Percentiles rank a stretch among this genome's conserved stretches.
Evolutionary conservation across 2,888 invertebrate genomes (phyloP).

Genomic region (Nebria salina): DNA sequence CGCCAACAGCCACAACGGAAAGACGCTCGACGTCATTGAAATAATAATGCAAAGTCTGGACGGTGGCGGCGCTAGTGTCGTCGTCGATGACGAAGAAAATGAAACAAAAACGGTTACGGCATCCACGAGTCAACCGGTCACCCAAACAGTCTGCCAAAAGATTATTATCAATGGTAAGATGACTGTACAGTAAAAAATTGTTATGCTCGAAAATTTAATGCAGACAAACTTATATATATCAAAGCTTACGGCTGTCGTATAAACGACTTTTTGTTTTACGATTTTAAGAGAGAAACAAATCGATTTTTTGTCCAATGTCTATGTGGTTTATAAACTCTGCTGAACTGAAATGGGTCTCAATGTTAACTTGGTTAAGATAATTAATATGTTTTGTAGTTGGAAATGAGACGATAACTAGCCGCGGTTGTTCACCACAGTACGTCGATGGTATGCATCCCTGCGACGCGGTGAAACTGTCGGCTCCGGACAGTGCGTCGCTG

Average conservation of each 20-base stretch:
- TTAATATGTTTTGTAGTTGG: conserved; percentile 28
- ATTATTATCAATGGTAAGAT: conserved; percentile 34
- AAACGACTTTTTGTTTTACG: too few species aligned
- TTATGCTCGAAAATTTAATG: not conserved
- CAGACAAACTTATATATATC: not conserved
- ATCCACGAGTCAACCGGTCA: not conserved
- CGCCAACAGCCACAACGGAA: conserved; percentile 2
- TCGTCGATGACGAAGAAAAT: not conserved
- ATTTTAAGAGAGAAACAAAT: too few species aligned
- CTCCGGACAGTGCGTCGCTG: conserved; percentile 23
- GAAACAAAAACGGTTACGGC: not conserved
- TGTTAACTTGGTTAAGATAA: not conserved
- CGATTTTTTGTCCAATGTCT: too few species aligned
- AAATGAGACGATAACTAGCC: conserved; percentile 29
- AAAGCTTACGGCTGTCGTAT: too few species aligned
- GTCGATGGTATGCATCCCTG: conserved; percentile 45
- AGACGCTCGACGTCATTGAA: conserved; percentile 34
- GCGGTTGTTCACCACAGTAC: conserved; percentile 32
- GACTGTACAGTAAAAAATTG: not conserved
- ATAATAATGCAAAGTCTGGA: conserved; percentile 34
- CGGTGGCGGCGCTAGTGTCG: not conserved
- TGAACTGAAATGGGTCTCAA: too few species aligned
- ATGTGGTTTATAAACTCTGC: too few species aligned
- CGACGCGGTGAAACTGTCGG: conserved; percentile 36
- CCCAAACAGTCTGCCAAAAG: conserved; percentile 34